A percentile compares a stretch with the other conserved stretches of the same genome.
Conservation (phyloP, 2,797 vertebrate genomes). For the Loris lydekkerianus region DNA sequence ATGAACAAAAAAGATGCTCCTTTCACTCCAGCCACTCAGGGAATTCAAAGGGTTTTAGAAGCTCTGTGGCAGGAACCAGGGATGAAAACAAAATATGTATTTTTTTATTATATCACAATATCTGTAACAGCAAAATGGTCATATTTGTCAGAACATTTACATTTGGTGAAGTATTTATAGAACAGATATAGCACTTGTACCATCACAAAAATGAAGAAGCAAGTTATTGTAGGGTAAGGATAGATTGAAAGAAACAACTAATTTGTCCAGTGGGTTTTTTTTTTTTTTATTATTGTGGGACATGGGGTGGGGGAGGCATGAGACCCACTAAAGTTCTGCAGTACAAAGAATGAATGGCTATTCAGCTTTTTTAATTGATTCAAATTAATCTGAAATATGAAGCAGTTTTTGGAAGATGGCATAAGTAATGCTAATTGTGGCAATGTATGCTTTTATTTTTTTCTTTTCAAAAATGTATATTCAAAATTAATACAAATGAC, state of each 20-base stretch:
- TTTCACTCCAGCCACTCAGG: background rate
- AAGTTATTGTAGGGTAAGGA: background rate
- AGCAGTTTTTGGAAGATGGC: background rate
- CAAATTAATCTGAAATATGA: conserved; percentile 5
- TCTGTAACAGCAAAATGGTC: background rate
- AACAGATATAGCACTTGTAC: background rate
- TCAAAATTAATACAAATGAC: background rate
- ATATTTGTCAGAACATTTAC: background rate
- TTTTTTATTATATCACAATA: background rate
- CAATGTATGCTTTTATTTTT: background rate
- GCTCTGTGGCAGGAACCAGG: background rate
- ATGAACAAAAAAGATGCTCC: background rate
- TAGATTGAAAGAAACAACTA: background rate
- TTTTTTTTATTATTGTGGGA: conserved; percentile 3
- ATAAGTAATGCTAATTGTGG: background rate
- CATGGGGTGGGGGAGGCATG: background rate
- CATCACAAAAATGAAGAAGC: background rate
- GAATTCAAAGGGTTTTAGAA: background rate
- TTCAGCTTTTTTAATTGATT: background rate
- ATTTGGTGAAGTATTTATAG: background rate
- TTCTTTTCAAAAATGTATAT: background rate
- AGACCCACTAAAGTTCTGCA: background rate
- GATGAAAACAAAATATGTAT: background rate
- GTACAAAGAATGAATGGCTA: background rate
- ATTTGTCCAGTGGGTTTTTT: background rate